These are phyloP conservation scores for Epizoanthus scotinus DNA, from an alignment of 92 coral and sea anemone genomes.

Conservation along the genomic window DNA sequence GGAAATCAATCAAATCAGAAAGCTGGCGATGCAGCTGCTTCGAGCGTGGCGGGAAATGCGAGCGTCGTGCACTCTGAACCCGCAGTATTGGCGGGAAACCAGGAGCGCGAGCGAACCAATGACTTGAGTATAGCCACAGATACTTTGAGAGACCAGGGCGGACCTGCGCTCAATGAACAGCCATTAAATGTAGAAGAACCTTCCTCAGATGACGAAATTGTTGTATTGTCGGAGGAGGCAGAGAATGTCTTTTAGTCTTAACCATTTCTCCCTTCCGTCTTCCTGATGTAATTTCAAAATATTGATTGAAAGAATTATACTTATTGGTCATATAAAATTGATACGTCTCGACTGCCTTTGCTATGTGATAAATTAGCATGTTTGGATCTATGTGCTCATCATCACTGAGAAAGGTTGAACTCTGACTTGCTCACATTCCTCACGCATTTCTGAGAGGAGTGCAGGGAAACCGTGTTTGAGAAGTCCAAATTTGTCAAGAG, in stretches of 20 bases:
- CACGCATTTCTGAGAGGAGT: too few species aligned
- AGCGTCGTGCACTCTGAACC: constrained; percentile 32
- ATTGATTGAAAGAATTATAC: too few species aligned
- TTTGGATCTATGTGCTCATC: too few species aligned
- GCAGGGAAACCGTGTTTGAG: too few species aligned
- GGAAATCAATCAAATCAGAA: constrained; percentile 3
- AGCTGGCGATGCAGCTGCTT: constrained; percentile 32
- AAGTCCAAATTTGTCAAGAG: too few species aligned
- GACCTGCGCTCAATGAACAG: constrained; percentile 43
- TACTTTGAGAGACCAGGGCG: constrained; percentile 22
- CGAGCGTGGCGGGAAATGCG: constrained; percentile 23
- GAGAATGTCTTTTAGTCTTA: constrained; percentile 72
- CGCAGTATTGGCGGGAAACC: constrained; percentile 16
- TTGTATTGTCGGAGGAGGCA: constrained; percentile 87
- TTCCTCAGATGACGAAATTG: constrained; percentile 85
- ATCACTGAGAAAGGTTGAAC: too few species aligned
- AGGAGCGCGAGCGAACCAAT: constrained; percentile 50
- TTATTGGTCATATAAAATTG: too few species aligned
- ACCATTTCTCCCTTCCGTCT: too few species aligned
- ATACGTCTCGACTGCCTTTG: too few species aligned
- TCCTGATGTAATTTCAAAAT: too few species aligned
- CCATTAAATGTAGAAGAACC: constrained; percentile 63
- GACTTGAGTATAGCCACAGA: constrained; percentile 58
- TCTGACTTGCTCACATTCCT: too few species aligned
- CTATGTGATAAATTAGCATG: too few species aligned